These are phyloP conservation scores for Tribolium castaneum DNA, from an alignment of 1,140 invertebrate genomes.

Conservation along the genomic window DNA sequence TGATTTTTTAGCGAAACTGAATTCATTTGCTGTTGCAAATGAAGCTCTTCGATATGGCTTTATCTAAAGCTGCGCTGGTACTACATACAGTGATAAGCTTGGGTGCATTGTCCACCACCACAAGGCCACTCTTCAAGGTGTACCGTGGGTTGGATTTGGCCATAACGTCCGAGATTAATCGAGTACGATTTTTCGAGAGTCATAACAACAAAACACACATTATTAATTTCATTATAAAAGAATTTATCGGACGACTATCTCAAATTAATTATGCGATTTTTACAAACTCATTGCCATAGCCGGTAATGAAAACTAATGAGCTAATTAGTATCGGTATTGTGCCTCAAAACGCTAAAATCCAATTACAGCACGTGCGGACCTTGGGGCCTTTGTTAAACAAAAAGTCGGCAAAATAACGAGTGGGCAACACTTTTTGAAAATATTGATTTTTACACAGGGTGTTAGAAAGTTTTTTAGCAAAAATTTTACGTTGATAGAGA, in stretches of 20 bases:
- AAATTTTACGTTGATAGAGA: too few species aligned
- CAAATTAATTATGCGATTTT: constrained; percentile 33
- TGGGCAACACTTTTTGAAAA: too few species aligned
- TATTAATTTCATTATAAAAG: constrained; percentile 35
- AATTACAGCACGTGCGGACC: background rate
- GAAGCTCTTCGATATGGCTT: background rate
- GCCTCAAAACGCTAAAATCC: constrained; percentile 12
- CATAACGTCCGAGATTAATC: constrained; percentile 18
- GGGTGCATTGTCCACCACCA: background rate
- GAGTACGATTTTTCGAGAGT: constrained; percentile 25
- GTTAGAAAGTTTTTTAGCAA: too few species aligned
- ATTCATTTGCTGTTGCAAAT: too few species aligned
- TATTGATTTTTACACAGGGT: too few species aligned
- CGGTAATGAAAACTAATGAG: constrained; percentile 33
- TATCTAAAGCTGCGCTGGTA: background rate
- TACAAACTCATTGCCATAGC: constrained; percentile 30
- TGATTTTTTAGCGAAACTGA: too few species aligned
- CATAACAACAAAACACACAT: constrained; percentile 28
- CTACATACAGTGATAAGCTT: background rate
- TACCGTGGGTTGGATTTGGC: constrained; percentile 5
- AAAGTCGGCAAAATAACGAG: too few species aligned
- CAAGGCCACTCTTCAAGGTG: constrained; percentile 28
- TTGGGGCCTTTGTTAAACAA: too few species aligned
- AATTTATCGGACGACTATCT: constrained; percentile 18
- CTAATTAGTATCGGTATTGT: constrained; percentile 32